A percentile compares a stretch with the other conserved stretches of the same genome.
Evolutionary conservation across 2,888 invertebrate species (phyloP).

Genomic region (Plagiodera versicolora): DNA sequence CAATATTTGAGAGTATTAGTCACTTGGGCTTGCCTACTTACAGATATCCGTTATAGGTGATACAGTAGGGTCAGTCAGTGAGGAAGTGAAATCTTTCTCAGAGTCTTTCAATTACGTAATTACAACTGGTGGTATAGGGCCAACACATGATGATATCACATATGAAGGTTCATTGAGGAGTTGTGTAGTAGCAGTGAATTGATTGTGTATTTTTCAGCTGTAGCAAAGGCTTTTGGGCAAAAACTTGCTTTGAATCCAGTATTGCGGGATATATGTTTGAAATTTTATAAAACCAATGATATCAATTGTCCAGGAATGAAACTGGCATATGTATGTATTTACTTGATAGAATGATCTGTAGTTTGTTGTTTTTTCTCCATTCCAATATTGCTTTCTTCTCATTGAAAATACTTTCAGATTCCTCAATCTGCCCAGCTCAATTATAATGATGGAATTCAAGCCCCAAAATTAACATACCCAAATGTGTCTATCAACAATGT

Average conservation of each 20-base stretch:
- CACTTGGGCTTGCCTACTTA: constrained; percentile 25
- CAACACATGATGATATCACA: constrained; percentile 78
- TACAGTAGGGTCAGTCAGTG: constrained; percentile 63
- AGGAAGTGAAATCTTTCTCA: constrained; percentile 66
- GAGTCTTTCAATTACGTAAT: constrained; percentile 65
- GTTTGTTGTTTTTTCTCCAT: no score
- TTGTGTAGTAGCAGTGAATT: constrained; percentile 3
- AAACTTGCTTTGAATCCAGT: constrained; percentile 54
- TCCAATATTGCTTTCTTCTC: no score
- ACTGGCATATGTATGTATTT: constrained; percentile 46
- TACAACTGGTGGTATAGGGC: constrained; percentile 77
- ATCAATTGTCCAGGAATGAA: constrained; percentile 54
- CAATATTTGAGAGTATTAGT: constrained; percentile 3
- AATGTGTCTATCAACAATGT: constrained; percentile 63
- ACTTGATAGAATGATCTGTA: neutral
- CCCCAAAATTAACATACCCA: constrained; percentile 51
- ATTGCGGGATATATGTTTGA: constrained; percentile 54
- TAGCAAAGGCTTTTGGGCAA: constrained; percentile 60
- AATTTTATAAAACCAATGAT: constrained; percentile 53
- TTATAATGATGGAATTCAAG: constrained; percentile 49
- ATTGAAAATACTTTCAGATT: constrained; percentile 49
- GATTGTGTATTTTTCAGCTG: constrained; percentile 47
- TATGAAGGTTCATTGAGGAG: constrained; percentile 61
- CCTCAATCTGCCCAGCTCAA: constrained; percentile 55
- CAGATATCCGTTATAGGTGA: constrained; percentile 71